These are phyloP conservation scores for Hypothenemus hampei DNA, from an alignment of 1,140 invertebrate species.

Conservation along the genomic window DNA sequence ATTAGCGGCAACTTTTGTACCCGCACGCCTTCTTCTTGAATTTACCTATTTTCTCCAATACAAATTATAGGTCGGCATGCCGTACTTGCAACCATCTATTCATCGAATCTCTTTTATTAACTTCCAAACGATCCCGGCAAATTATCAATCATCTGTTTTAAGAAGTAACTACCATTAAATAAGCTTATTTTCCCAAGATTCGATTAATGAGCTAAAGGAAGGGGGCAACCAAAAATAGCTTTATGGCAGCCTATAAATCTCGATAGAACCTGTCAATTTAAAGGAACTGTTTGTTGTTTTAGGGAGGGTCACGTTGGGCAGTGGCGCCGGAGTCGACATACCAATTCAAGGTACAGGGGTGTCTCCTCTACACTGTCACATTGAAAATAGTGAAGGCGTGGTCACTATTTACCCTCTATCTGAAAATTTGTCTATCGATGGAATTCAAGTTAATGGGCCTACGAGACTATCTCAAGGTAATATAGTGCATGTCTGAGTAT, in stretches of 20 bases:
- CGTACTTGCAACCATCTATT: no score
- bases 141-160: no score
- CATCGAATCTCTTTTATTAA: no score
- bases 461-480: constrained; percentile 72
- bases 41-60: no score
- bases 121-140: no score
- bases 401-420: constrained; percentile 74
- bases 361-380: constrained; percentile 73
- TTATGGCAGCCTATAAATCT: constrained; percentile 13
- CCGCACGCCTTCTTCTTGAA: no score
- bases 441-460: constrained; percentile 56
- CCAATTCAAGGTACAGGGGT: constrained; percentile 75
- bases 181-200: neutral
- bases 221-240: constrained; percentile 9
- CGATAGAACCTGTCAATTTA: constrained; percentile 1
- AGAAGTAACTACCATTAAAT: no score
- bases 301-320: constrained; percentile 73
- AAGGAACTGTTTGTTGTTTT: constrained; percentile 37
- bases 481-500: neutral
- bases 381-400: constrained; percentile 74
- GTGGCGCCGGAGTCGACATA: constrained; percentile 69
- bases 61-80: no score
- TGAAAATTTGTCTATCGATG: constrained; percentile 66
- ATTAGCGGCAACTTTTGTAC: no score
- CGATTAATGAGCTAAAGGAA: neutral